These are phyloP conservation scores for Psittacula cyanocephala DNA, from an alignment of 2,113 vertebrate genomes.

Conservation along the genomic window DNA sequence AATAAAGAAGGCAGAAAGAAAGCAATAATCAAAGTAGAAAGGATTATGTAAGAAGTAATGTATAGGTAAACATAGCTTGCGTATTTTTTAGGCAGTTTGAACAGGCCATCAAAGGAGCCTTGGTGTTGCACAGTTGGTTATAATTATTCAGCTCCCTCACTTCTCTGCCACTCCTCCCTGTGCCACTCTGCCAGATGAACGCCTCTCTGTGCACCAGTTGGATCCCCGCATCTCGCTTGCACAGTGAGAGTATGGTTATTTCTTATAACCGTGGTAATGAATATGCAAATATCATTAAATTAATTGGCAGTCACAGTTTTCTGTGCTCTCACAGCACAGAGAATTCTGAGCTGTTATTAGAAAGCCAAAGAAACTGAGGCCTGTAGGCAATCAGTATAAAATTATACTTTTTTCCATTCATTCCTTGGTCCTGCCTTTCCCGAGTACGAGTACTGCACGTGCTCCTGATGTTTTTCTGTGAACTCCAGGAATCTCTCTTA, in stretches of 20 bases:
- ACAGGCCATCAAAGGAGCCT: neutral
- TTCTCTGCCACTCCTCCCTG: neutral
- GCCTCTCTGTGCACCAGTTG: neutral
- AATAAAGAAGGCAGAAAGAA: neutral
- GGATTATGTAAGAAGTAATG: neutral
- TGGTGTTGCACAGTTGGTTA: neutral
- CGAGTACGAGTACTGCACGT: rapidly evolving
- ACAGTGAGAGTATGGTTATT: neutral
- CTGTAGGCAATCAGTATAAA: neutral
- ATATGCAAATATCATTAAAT: neutral
- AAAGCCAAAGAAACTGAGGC: neutral
- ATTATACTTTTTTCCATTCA: rapidly evolving
- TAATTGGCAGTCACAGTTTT: neutral
- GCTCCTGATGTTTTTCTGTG: neutral
- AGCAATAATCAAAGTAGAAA: neutral
- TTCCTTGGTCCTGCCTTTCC: neutral
- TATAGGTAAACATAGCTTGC: neutral
- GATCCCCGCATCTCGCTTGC: neutral
- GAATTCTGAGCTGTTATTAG: neutral
- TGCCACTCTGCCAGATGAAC: neutral
- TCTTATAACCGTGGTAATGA: neutral
- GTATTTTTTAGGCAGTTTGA: neutral
- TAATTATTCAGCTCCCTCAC: neutral
- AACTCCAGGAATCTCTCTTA: neutral
- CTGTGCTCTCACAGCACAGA: neutral